Conservation (phyloP, 2,888 invertebrate species). For the Callyntrura sp. region DNA sequence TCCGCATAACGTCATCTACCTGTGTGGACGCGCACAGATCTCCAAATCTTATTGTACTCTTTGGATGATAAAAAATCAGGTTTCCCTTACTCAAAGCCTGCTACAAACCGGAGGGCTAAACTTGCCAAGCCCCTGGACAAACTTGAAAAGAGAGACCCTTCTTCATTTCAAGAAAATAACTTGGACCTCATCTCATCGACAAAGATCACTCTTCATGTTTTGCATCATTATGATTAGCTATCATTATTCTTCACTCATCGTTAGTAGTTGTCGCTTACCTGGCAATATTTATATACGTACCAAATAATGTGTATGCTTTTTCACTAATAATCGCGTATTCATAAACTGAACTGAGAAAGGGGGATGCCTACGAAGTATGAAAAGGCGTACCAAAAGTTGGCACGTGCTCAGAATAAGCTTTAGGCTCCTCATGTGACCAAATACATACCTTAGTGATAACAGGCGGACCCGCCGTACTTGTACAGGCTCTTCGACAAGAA, state of each 20-base stretch:
- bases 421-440: constrained; percentile 66
- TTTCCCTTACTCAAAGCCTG: constrained; percentile 39
- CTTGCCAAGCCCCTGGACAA: constrained; percentile 79
- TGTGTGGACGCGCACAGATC: background rate
- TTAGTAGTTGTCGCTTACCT: constrained; percentile 72
- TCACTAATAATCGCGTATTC: constrained; percentile 13
- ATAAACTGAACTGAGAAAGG: background rate
- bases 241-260: constrained; percentile 77
- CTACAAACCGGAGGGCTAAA: constrained; percentile 72
- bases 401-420: constrained; percentile 83
- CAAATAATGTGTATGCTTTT: constrained; percentile 38
- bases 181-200: constrained; percentile 46
- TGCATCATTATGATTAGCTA: constrained; percentile 71
- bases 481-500: constrained; percentile 26
- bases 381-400: constrained; percentile 81
- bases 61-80: constrained; percentile 45
- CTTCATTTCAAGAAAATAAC: constrained; percentile 41
- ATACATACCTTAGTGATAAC: background rate
- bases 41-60: background rate
- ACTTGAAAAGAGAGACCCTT: constrained; percentile 70
- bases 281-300: constrained; percentile 60
- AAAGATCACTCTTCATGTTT: constrained; percentile 67
- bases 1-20: background rate
- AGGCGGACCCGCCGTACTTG: background rate
- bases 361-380: constrained; percentile 67